phyloP scores from a whole-genome alignment of 2,888 invertebrate species.

The Sicus ferrugineus region DNA sequence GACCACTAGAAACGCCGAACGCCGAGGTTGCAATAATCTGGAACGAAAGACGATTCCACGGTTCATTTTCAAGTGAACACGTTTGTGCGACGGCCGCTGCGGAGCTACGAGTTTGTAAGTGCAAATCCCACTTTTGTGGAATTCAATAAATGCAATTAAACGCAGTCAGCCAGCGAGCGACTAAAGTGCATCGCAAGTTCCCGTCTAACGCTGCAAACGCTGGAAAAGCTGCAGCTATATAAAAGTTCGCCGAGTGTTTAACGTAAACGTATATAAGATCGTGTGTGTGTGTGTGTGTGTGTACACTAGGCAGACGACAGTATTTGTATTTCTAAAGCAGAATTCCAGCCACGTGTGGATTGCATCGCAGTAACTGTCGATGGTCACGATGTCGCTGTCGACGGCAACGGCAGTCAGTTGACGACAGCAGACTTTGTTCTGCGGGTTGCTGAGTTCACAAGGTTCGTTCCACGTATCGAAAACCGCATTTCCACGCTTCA shows the following conservation, averaged over 20 bases:
- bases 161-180: no score
- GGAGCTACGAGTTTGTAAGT: neutral
- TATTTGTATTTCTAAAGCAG: conserved; percentile 4
- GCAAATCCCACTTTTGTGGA: neutral
- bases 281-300: neutral
- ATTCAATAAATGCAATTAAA: neutral
- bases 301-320: neutral
- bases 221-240: neutral
- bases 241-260: neutral
- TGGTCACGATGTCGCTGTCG: neutral
- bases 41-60: no score
- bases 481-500: no score
- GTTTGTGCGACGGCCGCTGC: neutral
- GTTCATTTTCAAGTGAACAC: neutral
- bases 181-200: neutral
- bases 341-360: conserved; percentile 12
- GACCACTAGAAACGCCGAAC: no score
- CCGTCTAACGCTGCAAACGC: neutral
- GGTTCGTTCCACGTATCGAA: no score
- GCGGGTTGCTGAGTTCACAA: no score
- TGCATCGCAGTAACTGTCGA: neutral
- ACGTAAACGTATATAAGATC: neutral
- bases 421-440: no score
- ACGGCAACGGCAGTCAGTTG: no score
- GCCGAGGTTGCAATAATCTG: no score